These are phyloP conservation scores for Ara ararauna DNA, from an alignment of 2,797 vertebrate genomes.

Conservation along the genomic window DNA sequence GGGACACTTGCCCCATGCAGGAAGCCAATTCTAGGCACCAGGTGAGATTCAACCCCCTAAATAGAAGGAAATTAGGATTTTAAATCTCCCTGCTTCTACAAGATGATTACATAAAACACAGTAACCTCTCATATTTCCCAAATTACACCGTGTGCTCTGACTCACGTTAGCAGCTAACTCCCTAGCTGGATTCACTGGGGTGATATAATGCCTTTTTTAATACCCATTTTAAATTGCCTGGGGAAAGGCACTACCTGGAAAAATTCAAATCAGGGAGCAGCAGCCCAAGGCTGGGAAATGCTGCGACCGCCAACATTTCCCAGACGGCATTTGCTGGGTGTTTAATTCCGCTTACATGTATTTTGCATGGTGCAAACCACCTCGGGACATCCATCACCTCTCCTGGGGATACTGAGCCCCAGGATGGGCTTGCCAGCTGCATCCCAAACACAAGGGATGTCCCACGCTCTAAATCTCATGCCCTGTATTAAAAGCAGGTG, in stretches of 20 bases:
- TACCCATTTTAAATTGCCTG: neutral
- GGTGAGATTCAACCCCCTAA: neutral
- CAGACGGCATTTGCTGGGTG: neutral
- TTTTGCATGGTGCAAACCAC: neutral
- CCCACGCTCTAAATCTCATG: rapidly evolving
- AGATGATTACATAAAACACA: neutral
- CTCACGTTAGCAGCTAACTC: neutral
- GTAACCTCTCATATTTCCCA: neutral
- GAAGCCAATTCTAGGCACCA: neutral
- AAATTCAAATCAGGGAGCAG: neutral
- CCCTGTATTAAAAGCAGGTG: neutral
- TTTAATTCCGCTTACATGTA: neutral
- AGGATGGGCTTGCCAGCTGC: neutral
- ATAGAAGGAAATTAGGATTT: neutral
- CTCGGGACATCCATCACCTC: neutral
- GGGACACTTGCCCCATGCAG: neutral
- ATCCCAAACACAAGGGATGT: neutral
- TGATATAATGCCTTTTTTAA: neutral
- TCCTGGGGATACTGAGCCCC: neutral
- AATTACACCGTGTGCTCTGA: rapidly evolving
- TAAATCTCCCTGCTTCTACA: neutral
- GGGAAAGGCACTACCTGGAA: neutral
- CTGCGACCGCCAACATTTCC: neutral
- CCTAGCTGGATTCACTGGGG: neutral
- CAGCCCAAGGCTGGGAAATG: neutral